Evolutionary conservation across 1,140 invertebrate species (phyloP), one percentile per base, ranked within the genome.

Genomic region (Oscheius sp.): DNA sequence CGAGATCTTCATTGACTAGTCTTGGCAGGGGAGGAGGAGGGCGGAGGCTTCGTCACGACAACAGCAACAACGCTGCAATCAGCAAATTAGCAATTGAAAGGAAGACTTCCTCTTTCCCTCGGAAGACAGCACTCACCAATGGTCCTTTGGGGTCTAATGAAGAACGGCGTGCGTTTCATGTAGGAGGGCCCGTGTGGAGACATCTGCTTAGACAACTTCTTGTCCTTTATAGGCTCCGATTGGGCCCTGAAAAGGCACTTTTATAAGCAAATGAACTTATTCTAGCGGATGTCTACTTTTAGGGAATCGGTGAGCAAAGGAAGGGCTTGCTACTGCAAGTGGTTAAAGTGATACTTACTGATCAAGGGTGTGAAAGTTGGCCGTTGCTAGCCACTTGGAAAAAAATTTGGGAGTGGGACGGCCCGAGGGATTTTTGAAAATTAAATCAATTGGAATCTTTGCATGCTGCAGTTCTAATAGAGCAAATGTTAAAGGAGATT

Each of bases 1-100:
- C 49, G 49, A 55, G 49, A 55, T 55, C 49, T 55, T 55, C 49
- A 55, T 55, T 55, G 49, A 55, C 49, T 55, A 55, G 49, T 13
- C 49, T 7, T 7, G 49, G 49, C 49, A 55, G 49, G 49, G 49
- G 49, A 26, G 7, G 4, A 23, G 49, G 4, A 26, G 28, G 7
- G 49, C 7, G 7, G 49, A 23, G 7, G 38, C 10, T 42, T 42
- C 38, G 49, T 55, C 49, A 55, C 49, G 49, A 55, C 7, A 55
- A 26, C 15, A 55, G 49, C 4, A 55, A 23, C 49, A 55, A 23
- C 49, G 49, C 49, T 55, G 49, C 15, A 55, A 7, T 10, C n/a
- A 10, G 7, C n/a, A 10, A n/a, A n/a, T 42, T 42, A 42, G 38
- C n/a, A 7, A 42, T 10, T n/a, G 38, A 42, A n/a, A 42, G 38